phyloP scores from a whole-genome alignment of 1,140 invertebrate species.

The Musca vetustissima region DNA sequence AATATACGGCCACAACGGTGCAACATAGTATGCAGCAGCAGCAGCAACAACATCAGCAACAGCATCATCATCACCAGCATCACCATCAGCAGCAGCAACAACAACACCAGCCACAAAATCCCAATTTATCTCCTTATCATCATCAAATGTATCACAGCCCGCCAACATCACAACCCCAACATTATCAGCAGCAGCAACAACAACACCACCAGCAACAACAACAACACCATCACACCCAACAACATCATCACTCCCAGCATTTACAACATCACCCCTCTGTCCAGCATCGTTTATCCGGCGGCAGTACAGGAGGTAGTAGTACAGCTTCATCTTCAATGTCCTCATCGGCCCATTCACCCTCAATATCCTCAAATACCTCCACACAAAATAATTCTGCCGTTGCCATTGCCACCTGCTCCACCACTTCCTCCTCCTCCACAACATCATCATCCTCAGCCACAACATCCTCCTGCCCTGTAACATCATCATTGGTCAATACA shows the following conservation, averaged over 20 bases:
- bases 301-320: conserved; percentile 48
- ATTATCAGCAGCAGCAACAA: conserved; percentile 24
- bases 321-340: conserved; percentile 41
- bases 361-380: background rate
- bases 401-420: conserved; percentile 33
- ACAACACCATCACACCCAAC: conserved; percentile 26
- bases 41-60: conserved; percentile 20
- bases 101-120: conserved; percentile 30
- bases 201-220: conserved; percentile 34
- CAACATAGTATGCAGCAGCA: background rate
- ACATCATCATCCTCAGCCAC: conserved; percentile 1
- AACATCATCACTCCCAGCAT: conserved; percentile 29
- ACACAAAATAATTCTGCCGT: background rate
- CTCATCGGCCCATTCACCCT: background rate
- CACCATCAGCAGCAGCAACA: conserved; percentile 34
- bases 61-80: conserved; percentile 32
- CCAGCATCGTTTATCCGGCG: conserved; percentile 48
- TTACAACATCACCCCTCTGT: conserved; percentile 31
- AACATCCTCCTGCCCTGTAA: background rate
- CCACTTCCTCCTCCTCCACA: conserved; percentile 29
- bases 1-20: background rate
- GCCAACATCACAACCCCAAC: conserved; percentile 14
- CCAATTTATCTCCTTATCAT: conserved; percentile 24
- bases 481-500: background rate
- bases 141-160: conserved; percentile 18